Evolutionary conservation across 2,888 invertebrate genomes (phyloP), one percentile per base, ranked within the genome.

Genomic region (Nomada hirtipes): DNA sequence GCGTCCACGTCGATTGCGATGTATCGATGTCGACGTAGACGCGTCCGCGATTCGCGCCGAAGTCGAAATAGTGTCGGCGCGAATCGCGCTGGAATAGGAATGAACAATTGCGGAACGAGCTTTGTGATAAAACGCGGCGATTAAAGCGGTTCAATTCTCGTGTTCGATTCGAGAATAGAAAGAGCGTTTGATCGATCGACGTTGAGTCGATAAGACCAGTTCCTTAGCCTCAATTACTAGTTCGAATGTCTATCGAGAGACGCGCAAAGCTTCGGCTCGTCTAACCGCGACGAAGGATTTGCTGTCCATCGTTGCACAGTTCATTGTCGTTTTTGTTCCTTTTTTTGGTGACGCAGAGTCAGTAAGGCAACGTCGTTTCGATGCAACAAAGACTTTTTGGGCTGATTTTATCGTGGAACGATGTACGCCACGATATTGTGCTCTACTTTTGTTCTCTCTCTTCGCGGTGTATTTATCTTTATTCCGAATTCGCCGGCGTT

Each of bases 201-300:
- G 55, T 57, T 29, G 76, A 47, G 55, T 50, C 55, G 44, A 57
- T 47, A 53, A 75, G 44, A 20, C 47, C 61, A 55, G 23, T 75
- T 75, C 78, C 55, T 78, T 78, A 74, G 74, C 57, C 72, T 76
- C 72, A 76, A 76, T 76, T 76, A 50, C 76, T 76, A 80, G 72
- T 72, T 68, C 55, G 72, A 81, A 75, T 59, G 70, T 82, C 44
- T 61, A 11, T n/a, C 60, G 71, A 68, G 77, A 50, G 23, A 18
- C 67, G 52, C 55, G 64, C 60, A 50, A 67, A 50, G 65, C 60
- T 71, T 50, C 59, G 57, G 23, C 67, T 76, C 47, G 65, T 79
- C 53, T 20, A 65, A 57, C 64, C 69, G 64, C 26, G 64, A 61
- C 53, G 23, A 72, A 11, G 53, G 71, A 68, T 42, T 70, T 65